A percentile compares a stretch with the other conserved stretches of the same genome.
Evolutionary conservation across 1,140 invertebrate genomes (phyloP).

Genomic region (Zaprionus ghesquierei): DNA sequence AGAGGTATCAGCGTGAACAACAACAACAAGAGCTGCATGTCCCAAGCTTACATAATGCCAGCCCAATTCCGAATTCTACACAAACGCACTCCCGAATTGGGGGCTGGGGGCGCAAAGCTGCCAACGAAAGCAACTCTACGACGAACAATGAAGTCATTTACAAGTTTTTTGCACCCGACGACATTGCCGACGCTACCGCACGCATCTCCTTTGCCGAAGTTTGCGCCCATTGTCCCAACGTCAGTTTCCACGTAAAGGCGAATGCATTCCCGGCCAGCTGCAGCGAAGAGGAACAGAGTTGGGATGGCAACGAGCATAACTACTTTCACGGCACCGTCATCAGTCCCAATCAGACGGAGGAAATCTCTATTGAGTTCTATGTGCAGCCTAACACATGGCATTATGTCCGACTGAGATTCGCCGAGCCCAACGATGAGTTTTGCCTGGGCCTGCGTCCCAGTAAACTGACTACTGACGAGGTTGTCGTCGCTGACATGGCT

Average conservation of each 20-base stretch:
- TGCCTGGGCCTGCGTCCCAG: background rate
- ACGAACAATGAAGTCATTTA: slow-evolving; percentile 70
- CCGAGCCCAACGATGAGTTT: slow-evolving; percentile 27
- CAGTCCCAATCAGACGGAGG: slow-evolving; percentile 63
- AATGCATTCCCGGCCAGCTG: slow-evolving; percentile 59
- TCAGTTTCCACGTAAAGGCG: slow-evolving; percentile 66
- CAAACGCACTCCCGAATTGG: background rate
- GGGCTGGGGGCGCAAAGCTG: background rate
- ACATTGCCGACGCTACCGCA: slow-evolving; percentile 65
- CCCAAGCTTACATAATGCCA: background rate
- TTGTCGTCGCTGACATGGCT: background rate
- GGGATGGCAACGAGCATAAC: slow-evolving; percentile 45
- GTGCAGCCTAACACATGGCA: slow-evolving; percentile 85
- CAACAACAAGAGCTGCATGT: background rate
- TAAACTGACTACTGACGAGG: background rate
- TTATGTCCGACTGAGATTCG: slow-evolving; percentile 83
- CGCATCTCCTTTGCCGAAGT: slow-evolving; percentile 55
- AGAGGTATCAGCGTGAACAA: background rate
- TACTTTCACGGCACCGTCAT: slow-evolving; percentile 62
- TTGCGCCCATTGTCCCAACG: slow-evolving; percentile 65
- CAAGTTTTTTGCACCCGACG: slow-evolving; percentile 83
- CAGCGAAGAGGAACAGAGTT: background rate
- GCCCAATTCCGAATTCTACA: background rate
- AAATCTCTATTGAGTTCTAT: slow-evolving; percentile 83
- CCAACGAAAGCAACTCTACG: slow-evolving; percentile 26